phyloP scores from a whole-genome alignment of 2,113 vertebrate genomes.

The Pseudopipra pipra region DNA sequence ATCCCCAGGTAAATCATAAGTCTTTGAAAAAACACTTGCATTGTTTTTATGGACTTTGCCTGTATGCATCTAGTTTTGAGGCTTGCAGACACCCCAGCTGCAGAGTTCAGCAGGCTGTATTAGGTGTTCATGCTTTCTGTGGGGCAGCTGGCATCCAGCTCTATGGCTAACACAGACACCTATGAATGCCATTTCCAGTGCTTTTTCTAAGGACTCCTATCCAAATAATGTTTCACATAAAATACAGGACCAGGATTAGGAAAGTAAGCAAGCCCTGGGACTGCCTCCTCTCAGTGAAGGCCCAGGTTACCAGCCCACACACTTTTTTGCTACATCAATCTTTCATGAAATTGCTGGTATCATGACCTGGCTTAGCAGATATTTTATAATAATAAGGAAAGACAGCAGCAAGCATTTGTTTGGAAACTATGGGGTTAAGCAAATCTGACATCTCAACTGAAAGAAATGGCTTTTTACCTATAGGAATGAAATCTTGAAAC shows the following conservation, averaged over 20 bases:
- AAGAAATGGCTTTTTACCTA: neutral
- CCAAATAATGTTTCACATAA: neutral
- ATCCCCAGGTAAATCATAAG: neutral
- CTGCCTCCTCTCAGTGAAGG: neutral
- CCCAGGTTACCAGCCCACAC: neutral
- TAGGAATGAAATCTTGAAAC: neutral
- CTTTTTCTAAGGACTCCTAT: neutral
- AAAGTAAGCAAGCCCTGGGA: neutral
- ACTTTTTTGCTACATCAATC: fast-evolving
- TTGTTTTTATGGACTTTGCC: neutral
- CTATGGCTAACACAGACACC: neutral
- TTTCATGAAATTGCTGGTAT: neutral
- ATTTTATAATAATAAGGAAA: neutral
- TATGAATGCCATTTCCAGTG: neutral
- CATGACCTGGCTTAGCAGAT: neutral
- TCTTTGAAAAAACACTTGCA: neutral
- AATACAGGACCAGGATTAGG: neutral
- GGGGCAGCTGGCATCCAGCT: neutral
- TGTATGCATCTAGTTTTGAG: neutral
- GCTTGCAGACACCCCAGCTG: neutral
- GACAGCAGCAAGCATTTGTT: neutral
- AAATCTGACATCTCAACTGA: neutral
- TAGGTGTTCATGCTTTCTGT: neutral
- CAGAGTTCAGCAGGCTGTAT: neutral
- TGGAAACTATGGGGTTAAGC: neutral